A percentile compares a stretch with the other conserved stretches of the same genome.
Conservation (phyloP, 2,888 invertebrate genomes). For the Exephanes ischioxanthus region DNA sequence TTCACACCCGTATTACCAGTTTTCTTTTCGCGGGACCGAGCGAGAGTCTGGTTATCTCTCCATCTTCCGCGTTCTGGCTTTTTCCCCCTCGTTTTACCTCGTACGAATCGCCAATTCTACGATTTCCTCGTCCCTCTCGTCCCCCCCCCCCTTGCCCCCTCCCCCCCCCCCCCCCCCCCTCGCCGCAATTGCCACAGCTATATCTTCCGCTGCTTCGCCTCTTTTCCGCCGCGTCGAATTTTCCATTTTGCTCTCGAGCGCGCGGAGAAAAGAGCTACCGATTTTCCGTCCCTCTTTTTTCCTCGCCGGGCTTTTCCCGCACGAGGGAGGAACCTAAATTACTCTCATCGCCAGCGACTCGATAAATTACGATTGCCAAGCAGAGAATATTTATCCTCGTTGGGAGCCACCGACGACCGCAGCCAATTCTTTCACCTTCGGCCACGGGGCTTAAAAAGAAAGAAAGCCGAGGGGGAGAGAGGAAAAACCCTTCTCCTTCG, state of each 20-base stretch:
- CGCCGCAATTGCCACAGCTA: conserved; percentile 37
- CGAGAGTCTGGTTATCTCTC: conserved; percentile 13
- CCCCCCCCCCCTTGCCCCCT: not conserved
- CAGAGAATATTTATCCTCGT: conserved; percentile 74
- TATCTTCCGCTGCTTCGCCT: conserved; percentile 6
- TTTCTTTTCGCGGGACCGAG: not conserved
- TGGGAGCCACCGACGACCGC: conserved; percentile 64
- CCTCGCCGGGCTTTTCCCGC: conserved; percentile 13
- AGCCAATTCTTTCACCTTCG: conserved; percentile 73
- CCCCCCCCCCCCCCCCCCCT: not conserved
- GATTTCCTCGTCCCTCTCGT: not conserved
- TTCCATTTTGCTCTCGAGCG: conserved; percentile 42
- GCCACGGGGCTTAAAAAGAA: conserved; percentile 50
- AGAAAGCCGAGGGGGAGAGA: conserved; percentile 13
- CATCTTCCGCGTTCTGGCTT: conserved; percentile 10
- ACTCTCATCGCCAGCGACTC: conserved; percentile 72
- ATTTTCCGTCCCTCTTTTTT: conserved; percentile 27
- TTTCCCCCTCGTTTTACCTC: conserved; percentile 2
- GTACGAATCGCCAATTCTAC: conserved; percentile 12
- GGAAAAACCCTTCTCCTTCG: conserved; percentile 34
- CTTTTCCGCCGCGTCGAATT: conserved; percentile 6
- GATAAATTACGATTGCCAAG: conserved; percentile 75
- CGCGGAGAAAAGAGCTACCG: conserved; percentile 23
- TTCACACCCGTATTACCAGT: conserved; percentile 63
- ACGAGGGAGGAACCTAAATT: conserved; percentile 60